These are phyloP conservation scores for Platalea minor DNA, from an alignment of 2,797 vertebrate species.

Conservation along the genomic window DNA sequence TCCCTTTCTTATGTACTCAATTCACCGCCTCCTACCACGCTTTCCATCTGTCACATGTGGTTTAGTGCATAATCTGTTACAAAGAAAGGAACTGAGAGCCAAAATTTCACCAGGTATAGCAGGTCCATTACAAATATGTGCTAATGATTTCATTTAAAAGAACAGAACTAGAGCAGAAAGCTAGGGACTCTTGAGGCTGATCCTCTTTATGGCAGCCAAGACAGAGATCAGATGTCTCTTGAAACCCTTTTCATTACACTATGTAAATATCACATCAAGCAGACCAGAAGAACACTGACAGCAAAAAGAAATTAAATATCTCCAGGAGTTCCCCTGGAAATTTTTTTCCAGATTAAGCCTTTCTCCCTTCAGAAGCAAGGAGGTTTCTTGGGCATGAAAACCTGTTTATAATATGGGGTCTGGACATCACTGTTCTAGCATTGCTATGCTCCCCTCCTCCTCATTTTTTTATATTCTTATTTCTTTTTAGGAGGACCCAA, in stretches of 20 bases:
- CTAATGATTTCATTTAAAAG: background rate
- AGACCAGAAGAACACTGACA: background rate
- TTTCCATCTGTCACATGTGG: background rate
- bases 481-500: background rate
- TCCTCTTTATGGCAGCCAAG: background rate
- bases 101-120: background rate
- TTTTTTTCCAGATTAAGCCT: background rate
- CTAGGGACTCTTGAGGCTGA: background rate
- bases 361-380: background rate
- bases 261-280: background rate
- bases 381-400: background rate
- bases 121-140: background rate
- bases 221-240: background rate
- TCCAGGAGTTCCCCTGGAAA: background rate
- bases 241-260: background rate
- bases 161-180: background rate
- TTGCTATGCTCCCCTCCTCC: background rate
- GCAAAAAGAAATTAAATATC: background rate
- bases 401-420: background rate
- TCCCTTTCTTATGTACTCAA: background rate
- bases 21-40: background rate
- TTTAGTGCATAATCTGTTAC: background rate
- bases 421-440: background rate
- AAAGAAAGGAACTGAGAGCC: background rate
- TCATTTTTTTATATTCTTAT: background rate